Evolutionary conservation across 2,113 vertebrate species (phyloP), one percentile per base, ranked within the genome.

Genomic region (Syngnathus scovelli): DNA sequence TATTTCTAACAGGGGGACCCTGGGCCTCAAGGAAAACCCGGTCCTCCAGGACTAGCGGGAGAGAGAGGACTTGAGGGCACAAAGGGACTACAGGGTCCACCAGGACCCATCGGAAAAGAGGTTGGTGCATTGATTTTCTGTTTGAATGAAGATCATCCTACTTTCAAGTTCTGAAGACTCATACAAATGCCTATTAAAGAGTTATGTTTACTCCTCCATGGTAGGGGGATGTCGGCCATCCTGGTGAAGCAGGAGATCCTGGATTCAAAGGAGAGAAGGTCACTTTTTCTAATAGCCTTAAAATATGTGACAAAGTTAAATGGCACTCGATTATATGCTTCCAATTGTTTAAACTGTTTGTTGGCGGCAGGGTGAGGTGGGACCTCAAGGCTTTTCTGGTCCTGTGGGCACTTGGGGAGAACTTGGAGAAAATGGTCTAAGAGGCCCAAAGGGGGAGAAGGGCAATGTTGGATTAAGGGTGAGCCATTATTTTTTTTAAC

Each of bases 191-290:
- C 46, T 18, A 48, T 1, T 18, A 15, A 48, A 48, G 15, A 21
- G 13, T 48, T 48, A 10, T 46, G 16, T 36, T 15, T 44, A 16
- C 19, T 68, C 36, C 27, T 56, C n/a, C 49, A 68, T 62, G 58
- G 6, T 58, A 92, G 91, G 91, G 91, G 23, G 88, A 90, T n/a
- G 55, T 82, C 7, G 91, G 91, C 7, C 74, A 21, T 67, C 72
- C 84, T 54, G 94, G 94, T 60, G 85, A 90, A 6, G 23, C n/a
- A 0, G 94, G 94, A 0, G 88, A 91, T 64, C 68, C 83, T 7
- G 94, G 94, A 37, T 43, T 63, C 0, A 77, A 6, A 77, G 94
- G 94, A 51, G 79, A 77, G 18, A 94, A 93, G 92, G 94, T 95
- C 54, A 71, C 16, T 1, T 23, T 64, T 19, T 19, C 2, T 27